A percentile compares a stretch with the other conserved stretches of the same genome.
phyloP scores from a whole-genome alignment of 2,888 invertebrate genomes.

The Tribolium freemani region DNA sequence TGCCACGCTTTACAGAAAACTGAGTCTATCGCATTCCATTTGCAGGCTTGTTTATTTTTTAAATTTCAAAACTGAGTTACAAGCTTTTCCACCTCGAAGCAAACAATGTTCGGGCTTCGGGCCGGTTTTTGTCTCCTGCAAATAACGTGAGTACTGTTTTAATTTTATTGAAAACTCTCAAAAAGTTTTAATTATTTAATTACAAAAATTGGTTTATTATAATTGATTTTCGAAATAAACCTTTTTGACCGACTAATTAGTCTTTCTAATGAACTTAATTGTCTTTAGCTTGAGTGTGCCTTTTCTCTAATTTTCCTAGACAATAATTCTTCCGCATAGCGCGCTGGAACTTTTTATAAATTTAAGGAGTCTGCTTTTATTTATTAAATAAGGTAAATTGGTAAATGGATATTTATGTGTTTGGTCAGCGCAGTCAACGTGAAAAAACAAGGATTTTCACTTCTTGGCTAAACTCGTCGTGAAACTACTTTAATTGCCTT shows the following conservation, averaged over 20 bases:
- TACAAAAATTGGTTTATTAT: background rate
- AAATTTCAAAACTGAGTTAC: background rate
- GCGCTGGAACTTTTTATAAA: slow-evolving; percentile 1
- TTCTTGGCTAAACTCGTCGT: slow-evolving; percentile 21
- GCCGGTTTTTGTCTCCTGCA: background rate
- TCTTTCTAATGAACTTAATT: background rate
- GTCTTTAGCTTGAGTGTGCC: background rate
- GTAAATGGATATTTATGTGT: slow-evolving; percentile 43
- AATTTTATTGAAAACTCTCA: background rate
- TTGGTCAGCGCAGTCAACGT: slow-evolving; percentile 32
- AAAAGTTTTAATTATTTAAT: background rate
- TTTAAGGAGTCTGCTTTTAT: slow-evolving; percentile 14
- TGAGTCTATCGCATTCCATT: slow-evolving; percentile 15
- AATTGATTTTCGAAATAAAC: too few species aligned
- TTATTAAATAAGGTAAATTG: slow-evolving; percentile 19
- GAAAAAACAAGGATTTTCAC: slow-evolving; percentile 43
- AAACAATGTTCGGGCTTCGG: background rate
- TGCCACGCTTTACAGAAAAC: slow-evolving; percentile 28
- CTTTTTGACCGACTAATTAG: background rate
- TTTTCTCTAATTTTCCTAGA: background rate
- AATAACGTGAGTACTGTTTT: slow-evolving; percentile 3
- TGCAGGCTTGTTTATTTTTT: background rate
- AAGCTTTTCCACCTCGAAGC: background rate
- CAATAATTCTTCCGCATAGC: background rate
- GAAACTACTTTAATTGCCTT: slow-evolving; percentile 19